Percentiles rank a stretch among this genome's conserved stretches.
phyloP scores from a whole-genome alignment of 2,888 invertebrate genomes.

The Norana najaformis region DNA sequence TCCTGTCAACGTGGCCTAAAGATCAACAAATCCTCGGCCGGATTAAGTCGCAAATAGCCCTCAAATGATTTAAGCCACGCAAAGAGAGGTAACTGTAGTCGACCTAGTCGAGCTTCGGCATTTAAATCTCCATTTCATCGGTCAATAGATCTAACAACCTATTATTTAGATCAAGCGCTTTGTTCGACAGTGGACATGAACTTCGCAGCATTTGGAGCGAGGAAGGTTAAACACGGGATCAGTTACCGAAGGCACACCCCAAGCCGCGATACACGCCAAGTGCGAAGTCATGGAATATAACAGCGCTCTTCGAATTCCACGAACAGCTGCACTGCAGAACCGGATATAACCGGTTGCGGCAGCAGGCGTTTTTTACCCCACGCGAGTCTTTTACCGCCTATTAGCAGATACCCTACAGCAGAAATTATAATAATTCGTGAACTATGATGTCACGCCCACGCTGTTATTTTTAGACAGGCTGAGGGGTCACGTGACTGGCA shows the following conservation, averaged over 20 bases:
- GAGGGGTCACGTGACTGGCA: not conserved
- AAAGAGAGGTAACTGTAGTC: too few relatives aligned
- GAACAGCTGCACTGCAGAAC: not conserved
- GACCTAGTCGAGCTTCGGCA: too few relatives aligned
- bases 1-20: too few relatives aligned
- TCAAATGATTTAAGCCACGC: too few relatives aligned
- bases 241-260: not conserved
- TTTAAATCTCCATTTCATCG: too few relatives aligned
- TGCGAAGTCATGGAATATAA: not conserved
- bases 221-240: not conserved
- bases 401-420: not conserved
- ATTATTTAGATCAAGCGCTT: too few relatives aligned
- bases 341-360: not conserved
- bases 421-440: not conserved
- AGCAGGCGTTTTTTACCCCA: not conserved
- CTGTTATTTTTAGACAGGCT: slow-evolving; percentile 1
- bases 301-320: not conserved
- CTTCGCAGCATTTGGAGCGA: not conserved
- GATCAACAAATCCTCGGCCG: too few relatives aligned
- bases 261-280: not conserved
- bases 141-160: too few relatives aligned
- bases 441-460: not conserved
- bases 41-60: too few relatives aligned
- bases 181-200: too few relatives aligned
- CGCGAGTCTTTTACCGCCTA: not conserved